Evolutionary conservation across 2,113 vertebrate species (phyloP).

Genomic region (Spilogale gracilis): DNA sequence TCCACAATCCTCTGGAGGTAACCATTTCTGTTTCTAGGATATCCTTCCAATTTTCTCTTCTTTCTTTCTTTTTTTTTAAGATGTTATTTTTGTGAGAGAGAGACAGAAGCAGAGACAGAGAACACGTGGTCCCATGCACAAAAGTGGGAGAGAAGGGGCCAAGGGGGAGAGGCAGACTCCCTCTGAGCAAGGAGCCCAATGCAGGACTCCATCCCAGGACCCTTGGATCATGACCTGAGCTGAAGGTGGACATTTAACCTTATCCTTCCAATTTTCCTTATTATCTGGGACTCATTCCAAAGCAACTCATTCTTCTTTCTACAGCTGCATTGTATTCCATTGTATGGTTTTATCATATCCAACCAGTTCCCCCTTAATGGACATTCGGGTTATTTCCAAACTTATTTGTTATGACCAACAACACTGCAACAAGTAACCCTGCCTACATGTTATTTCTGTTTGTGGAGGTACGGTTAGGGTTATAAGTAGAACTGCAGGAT

Average conservation of each 20-base stretch:
- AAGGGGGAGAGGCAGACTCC: background rate
- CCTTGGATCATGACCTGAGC: background rate
- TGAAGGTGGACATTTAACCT: background rate
- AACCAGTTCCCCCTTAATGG: background rate
- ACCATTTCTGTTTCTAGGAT: background rate
- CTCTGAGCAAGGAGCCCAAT: background rate
- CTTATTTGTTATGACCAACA: background rate
- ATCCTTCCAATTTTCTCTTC: background rate
- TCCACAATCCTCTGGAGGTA: background rate
- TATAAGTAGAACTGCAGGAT: background rate
- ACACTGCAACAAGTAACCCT: background rate
- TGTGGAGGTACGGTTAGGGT: background rate
- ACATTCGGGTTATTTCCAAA: background rate
- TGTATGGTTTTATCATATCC: background rate
- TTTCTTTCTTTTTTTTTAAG: background rate
- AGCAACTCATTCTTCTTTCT: background rate
- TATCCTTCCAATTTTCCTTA: background rate
- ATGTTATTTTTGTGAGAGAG: background rate
- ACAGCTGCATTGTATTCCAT: background rate
- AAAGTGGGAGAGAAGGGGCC: no score
- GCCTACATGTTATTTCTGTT: background rate
- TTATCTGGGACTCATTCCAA: background rate
- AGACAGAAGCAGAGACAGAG: background rate
- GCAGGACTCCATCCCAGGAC: background rate
- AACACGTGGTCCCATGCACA: background rate